Conservation (phyloP, 30 jellyfish, hydroid and myxozoan species). For the Chrysaora quinquecirrha region DNA sequence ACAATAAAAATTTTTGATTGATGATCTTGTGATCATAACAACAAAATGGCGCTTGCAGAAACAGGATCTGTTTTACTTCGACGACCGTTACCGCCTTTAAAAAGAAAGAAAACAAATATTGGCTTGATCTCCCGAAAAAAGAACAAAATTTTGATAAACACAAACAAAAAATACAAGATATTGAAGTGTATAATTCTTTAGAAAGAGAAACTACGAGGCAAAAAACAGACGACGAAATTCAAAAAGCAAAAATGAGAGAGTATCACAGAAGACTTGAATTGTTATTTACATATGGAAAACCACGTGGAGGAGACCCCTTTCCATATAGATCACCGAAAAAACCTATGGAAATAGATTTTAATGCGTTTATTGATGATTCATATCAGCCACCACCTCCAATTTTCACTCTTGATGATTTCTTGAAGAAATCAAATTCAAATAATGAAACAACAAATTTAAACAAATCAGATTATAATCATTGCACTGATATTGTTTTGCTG, state of each 20-base stretch:
- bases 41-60: conserved; percentile 64
- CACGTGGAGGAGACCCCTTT: conserved; percentile 73
- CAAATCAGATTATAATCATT: too few species aligned
- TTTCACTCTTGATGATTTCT: conserved; percentile 49
- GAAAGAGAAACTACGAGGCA: conserved; percentile 41
- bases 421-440: too few species aligned
- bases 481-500: not conserved
- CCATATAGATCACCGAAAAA: conserved; percentile 62
- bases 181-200: conserved; percentile 6
- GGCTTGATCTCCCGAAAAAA: too few species aligned
- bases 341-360: conserved; percentile 38
- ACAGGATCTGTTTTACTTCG: conserved; percentile 51
- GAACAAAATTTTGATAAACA: too few species aligned
- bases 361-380: conserved; percentile 63
- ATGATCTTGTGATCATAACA: conserved; percentile 20
- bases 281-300: conserved; percentile 46
- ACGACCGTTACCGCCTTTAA: conserved; percentile 67
- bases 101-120: conserved; percentile 15
- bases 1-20: too few species aligned
- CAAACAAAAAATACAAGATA: too few species aligned
- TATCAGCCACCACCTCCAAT: conserved; percentile 68
- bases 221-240: conserved; percentile 26
- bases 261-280: conserved; percentile 50
- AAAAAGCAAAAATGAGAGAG: conserved; percentile 47
- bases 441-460: not conserved